phyloP scores from a whole-genome alignment of 2,113 vertebrate species.

The Phalacrocorax pelagicus region DNA sequence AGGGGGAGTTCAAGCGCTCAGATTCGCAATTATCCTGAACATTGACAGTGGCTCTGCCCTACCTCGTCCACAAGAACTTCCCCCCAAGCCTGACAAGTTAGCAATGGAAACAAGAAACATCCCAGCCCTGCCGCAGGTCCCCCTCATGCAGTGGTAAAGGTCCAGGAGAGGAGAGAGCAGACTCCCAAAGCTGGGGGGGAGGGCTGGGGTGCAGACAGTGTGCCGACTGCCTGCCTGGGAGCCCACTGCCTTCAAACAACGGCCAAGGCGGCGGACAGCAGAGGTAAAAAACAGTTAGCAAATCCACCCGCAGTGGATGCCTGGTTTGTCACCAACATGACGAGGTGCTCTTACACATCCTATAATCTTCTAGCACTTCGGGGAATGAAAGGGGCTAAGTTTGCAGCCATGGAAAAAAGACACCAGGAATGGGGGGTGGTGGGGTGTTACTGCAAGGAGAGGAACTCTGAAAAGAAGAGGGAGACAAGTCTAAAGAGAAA shows the following conservation, averaged over 20 bases:
- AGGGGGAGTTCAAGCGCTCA: background rate
- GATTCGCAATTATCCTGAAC: background rate
- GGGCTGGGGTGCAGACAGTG: rapidly evolving
- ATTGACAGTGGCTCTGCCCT: rapidly evolving
- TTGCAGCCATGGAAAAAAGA: background rate
- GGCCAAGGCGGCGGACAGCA: background rate
- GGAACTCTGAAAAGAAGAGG: background rate
- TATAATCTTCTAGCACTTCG: background rate
- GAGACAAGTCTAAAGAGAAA: background rate
- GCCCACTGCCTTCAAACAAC: background rate
- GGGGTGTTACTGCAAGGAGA: background rate
- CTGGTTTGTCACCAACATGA: rapidly evolving
- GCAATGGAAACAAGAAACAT: background rate
- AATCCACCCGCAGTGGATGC: background rate
- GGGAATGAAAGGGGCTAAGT: background rate
- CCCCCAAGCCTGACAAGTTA: background rate
- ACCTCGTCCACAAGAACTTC: rapidly evolving
- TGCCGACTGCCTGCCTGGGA: background rate
- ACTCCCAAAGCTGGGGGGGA: background rate
- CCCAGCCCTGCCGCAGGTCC: background rate
- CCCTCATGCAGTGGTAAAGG: rapidly evolving
- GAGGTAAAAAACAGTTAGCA: background rate
- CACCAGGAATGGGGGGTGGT: background rate
- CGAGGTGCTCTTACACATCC: background rate
- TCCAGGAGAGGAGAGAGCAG: background rate